Conservation (phyloP, 2,888 invertebrate genomes). For the Hirtodrosophila histrioides region DNA sequence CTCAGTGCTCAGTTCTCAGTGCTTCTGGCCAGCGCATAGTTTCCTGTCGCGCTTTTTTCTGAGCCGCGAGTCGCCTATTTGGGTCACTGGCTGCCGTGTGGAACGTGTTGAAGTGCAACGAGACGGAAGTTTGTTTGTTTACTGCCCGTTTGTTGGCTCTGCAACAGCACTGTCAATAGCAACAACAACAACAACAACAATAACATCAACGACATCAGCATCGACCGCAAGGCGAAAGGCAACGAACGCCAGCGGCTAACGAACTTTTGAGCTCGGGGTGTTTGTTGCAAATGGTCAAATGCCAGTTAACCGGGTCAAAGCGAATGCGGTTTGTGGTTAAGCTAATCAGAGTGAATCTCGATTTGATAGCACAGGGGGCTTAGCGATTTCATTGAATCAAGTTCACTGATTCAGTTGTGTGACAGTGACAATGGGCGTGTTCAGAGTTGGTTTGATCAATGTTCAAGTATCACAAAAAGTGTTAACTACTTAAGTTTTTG, state of each 20-base stretch:
- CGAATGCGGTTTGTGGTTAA: conserved; percentile 30
- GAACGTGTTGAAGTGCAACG: conserved; percentile 67
- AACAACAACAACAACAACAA: conserved; percentile 3
- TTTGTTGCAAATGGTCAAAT: conserved; percentile 26
- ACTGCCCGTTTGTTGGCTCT: conserved; percentile 26
- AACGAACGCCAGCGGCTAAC: conserved; percentile 33
- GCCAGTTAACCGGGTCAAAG: conserved; percentile 30
- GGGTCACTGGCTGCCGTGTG: conserved; percentile 55
- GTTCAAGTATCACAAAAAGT: too few relatives aligned
- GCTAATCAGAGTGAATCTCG: conserved; percentile 29
- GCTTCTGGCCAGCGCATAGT: conserved; percentile 21
- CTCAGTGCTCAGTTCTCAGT: too few relatives aligned
- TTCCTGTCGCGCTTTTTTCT: conserved; percentile 62
- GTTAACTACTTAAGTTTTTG: too few relatives aligned
- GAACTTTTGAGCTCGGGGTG: conserved; percentile 24
- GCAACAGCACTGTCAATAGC: conserved; percentile 4
- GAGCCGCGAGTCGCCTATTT: conserved; percentile 53
- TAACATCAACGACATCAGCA: not conserved
- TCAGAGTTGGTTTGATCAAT: too few relatives aligned
- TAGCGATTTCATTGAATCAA: conserved; percentile 13
- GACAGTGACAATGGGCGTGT: not conserved
- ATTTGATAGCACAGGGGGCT: conserved; percentile 1
- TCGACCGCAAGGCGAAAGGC: conserved; percentile 46
- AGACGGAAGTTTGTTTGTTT: conserved; percentile 70
- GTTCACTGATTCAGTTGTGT: conserved; percentile 2